Evolutionary conservation across 2,797 vertebrate species (phyloP).

Genomic region (Acanthurus lineatus): DNA sequence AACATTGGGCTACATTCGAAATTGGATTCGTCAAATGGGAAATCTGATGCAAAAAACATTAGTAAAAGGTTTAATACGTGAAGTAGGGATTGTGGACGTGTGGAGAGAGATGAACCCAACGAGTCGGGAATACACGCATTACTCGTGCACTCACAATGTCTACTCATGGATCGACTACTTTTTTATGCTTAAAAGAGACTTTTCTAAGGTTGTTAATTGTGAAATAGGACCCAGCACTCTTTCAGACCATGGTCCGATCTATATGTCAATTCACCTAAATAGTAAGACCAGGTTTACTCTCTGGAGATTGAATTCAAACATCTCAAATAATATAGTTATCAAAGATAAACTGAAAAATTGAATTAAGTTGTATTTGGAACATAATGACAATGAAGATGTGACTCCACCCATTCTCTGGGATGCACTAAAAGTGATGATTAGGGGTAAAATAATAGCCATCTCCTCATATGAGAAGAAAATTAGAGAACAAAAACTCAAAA

Average conservation of each 20-base stretch:
- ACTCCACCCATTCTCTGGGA: neutral
- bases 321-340: too few relatives aligned
- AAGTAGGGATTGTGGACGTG: conserved; percentile 27
- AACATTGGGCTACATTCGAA: conserved; percentile 4
- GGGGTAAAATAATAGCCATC: conserved; percentile 23
- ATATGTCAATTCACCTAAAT: too few relatives aligned
- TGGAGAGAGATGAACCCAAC: conserved; percentile 23
- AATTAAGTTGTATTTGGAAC: neutral
- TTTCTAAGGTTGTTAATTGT: too few relatives aligned
- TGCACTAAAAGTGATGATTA: neutral
- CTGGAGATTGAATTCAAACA: too few relatives aligned
- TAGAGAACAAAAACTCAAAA: neutral
- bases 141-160: neutral
- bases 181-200: too few relatives aligned
- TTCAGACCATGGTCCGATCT: too few relatives aligned
- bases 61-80: conserved; percentile 10
- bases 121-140: conserved; percentile 5
- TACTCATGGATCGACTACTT: neutral
- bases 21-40: conserved; percentile 15
- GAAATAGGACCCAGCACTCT: too few relatives aligned
- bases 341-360: too few relatives aligned
- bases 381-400: neutral
- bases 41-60: conserved; percentile 5
- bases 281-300: too few relatives aligned
- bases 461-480: neutral